These are phyloP conservation scores for Spheniscus humboldti DNA, from an alignment of 2,797 vertebrate genomes.

Conservation along the genomic window DNA sequence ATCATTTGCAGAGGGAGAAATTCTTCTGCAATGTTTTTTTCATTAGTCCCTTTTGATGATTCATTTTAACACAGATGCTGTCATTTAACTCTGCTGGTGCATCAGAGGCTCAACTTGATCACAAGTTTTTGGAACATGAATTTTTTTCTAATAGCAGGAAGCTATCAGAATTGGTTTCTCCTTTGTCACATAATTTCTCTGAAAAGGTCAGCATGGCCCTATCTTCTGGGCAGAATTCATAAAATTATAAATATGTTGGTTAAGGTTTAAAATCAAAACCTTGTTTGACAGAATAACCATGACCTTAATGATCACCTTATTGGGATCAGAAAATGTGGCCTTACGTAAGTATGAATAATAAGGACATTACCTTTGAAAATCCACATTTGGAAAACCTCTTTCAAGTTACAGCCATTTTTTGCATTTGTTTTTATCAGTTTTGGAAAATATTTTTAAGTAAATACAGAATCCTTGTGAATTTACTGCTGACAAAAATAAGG, in stretches of 20 bases:
- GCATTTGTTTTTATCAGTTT: background rate
- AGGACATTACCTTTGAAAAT: background rate
- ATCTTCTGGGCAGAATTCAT: background rate
- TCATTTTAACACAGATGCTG: background rate
- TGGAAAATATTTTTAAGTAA: background rate
- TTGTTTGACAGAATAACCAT: background rate
- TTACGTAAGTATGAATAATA: background rate
- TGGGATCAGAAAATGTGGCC: background rate
- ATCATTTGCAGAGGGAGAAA: background rate
- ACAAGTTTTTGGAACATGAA: background rate
- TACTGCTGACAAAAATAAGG: background rate
- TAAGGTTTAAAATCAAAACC: background rate
- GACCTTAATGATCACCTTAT: background rate
- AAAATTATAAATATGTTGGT: background rate
- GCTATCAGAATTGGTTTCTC: background rate
- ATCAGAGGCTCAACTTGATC: background rate
- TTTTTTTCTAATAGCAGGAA: background rate
- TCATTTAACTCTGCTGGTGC: background rate
- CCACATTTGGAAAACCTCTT: background rate
- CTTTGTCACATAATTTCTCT: background rate
- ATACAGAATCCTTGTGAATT: background rate
- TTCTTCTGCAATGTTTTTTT: background rate
- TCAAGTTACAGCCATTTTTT: background rate
- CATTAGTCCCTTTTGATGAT: background rate
- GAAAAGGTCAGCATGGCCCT: slow-evolving; percentile 52